Base-by-base conservation (phyloP, 1,140 invertebrate genomes). In the Galendromus occidentalis region DNA sequence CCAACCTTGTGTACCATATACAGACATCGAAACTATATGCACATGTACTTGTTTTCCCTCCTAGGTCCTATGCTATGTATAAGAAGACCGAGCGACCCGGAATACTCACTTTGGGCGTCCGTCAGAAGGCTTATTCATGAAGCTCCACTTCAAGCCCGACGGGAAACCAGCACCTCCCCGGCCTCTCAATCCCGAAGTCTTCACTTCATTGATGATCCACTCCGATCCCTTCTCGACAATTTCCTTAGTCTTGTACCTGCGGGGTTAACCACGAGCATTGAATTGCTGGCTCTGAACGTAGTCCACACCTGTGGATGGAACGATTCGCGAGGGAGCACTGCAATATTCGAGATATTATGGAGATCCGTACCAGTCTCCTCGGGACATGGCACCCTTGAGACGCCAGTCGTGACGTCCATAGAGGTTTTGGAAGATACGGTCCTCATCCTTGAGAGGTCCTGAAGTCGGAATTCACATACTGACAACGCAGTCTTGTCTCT, bases 211-310 rank as follows among this genome's bases (percentile, higher is more conserved):
- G 70, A 92, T 82, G 71, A 99, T 98, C 91, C 93, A 98, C 64
- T 98, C 94, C 47, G 84, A 76, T 41, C 95, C 95, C 78, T 98
- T 98, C 2, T 86, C 72, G 0, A 98, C 71, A 67, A 99, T 98
- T 76, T 98, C 93, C 75, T 98, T 99, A 0, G 95, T 99, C 76
- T 96, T 97, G 75, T 93, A 96, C 95, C 95, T 98, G 76, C 98
- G 91, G 1, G 94, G 94, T 77, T 80, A 69, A 68, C n/a, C n/a
- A n/a, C n/a, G n/a, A n/a, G n/a, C n/a, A n/a, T n/a, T n/a, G n/a
- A n/a, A n/a, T n/a, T n/a, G n/a, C n/a, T n/a, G n/a, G n/a, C n/a
- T n/a, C n/a, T n/a, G n/a, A n/a, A n/a, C n/a, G n/a, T n/a, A n/a
- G n/a, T n/a, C n/a, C n/a, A n/a, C n/a, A n/a, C n/a, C n/a, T n/a